phyloP scores from a whole-genome alignment of 2,888 invertebrate genomes.

The Ochropleura plecta region DNA sequence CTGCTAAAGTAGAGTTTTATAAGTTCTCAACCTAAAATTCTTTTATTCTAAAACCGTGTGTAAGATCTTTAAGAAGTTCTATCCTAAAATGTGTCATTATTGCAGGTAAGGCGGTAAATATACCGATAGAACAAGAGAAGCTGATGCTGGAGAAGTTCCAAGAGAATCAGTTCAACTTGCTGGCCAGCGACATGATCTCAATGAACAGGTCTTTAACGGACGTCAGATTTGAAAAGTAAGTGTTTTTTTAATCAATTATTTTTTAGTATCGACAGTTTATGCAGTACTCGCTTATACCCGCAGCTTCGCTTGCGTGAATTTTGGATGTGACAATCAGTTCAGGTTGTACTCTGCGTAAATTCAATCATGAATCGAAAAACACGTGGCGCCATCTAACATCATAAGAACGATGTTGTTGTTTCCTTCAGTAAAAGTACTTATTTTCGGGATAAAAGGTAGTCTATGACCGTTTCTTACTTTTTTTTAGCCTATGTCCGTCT shows the following conservation, averaged over 20 bases:
- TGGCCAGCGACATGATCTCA: conserved; percentile 99
- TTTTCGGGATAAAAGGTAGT: too few relatives aligned
- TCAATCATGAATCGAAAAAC: too few relatives aligned
- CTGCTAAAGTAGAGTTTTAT: background rate
- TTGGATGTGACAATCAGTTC: too few relatives aligned
- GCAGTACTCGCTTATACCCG: background rate
- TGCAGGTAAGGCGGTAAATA: conserved; percentile 95
- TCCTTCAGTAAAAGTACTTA: too few relatives aligned
- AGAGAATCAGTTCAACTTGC: conserved; percentile 99
- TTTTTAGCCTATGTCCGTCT: too few relatives aligned
- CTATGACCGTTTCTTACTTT: too few relatives aligned
- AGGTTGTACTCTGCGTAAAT: too few relatives aligned
- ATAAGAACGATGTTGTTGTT: too few relatives aligned
- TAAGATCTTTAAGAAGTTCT: background rate
- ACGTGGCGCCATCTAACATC: too few relatives aligned
- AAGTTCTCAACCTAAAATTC: background rate
- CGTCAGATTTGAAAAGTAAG: conserved; percentile 97
- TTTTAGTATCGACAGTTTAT: background rate
- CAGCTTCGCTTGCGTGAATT: too few relatives aligned
- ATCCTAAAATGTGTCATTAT: conserved; percentile 50
- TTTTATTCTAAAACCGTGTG: background rate
- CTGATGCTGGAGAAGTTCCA: conserved; percentile 98
- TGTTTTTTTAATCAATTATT: conserved; percentile 54
- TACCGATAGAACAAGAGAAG: conserved; percentile 96
- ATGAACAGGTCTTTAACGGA: conserved; percentile 98